Percentiles rank a stretch among this genome's conserved stretches.
Conservation (phyloP, 2,888 invertebrate genomes). For the Papilio demoleus region DNA sequence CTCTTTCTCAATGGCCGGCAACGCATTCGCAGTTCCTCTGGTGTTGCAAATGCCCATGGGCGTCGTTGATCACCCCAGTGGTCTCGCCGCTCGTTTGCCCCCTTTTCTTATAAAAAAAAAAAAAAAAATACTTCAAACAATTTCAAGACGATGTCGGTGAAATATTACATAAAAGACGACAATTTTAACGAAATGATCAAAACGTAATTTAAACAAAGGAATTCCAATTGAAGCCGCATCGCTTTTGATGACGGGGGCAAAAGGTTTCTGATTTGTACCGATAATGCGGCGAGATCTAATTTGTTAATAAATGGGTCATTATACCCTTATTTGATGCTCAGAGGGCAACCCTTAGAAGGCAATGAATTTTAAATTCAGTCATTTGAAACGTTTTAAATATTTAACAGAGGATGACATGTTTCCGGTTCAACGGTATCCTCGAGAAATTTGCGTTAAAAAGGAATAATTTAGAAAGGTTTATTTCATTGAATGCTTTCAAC, state of each 20-base stretch:
- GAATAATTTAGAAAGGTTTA: slow-evolving; percentile 31
- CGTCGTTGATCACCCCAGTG: too few species aligned
- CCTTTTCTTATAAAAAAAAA: neutral
- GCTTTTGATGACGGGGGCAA: slow-evolving; percentile 44
- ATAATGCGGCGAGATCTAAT: slow-evolving; percentile 72
- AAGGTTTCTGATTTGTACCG: slow-evolving; percentile 56
- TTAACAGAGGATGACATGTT: slow-evolving; percentile 63
- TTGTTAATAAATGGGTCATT: slow-evolving; percentile 81
- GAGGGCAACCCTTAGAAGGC: slow-evolving; percentile 70
- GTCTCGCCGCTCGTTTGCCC: too few species aligned
- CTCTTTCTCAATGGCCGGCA: too few species aligned
- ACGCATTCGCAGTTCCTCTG: too few species aligned
- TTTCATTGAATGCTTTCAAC: slow-evolving; percentile 20
- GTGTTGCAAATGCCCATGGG: too few species aligned
- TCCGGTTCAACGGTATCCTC: slow-evolving; percentile 52
- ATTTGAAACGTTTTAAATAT: slow-evolving; percentile 69
- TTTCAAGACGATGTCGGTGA: slow-evolving; percentile 3
- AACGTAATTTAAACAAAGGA: slow-evolving; percentile 55
- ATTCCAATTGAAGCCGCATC: slow-evolving; percentile 49
- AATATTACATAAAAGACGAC: slow-evolving; percentile 32
- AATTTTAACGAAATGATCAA: slow-evolving; percentile 42
- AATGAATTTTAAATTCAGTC: slow-evolving; percentile 76
- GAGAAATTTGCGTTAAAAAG: slow-evolving; percentile 32
- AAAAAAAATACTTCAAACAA: neutral
- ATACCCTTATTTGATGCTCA: slow-evolving; percentile 65